Evolutionary conservation across 2,113 vertebrate genomes (phyloP).

Genomic region (Acrocephalus kingi): DNA sequence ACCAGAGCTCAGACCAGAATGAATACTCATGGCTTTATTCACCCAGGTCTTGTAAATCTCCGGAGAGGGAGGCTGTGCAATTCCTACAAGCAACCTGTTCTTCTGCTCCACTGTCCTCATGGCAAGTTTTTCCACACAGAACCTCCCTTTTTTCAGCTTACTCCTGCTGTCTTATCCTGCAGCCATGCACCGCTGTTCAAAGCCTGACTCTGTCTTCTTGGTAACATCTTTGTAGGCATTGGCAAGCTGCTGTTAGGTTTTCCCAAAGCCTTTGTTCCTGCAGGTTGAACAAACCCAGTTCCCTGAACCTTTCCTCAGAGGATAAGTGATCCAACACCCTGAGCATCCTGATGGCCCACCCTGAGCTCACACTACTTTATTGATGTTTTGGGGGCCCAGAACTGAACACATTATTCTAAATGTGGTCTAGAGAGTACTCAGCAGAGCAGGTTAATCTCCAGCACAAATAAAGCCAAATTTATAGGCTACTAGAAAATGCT

Average conservation of each 20-base stretch:
- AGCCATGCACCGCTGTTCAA: not conserved
- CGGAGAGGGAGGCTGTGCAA: not conserved
- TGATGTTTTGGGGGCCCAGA: not conserved
- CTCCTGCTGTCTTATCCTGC: not conserved
- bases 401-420: not conserved
- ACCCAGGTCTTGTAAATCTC: not conserved
- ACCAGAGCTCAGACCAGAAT: not conserved
- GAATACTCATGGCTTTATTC: not conserved
- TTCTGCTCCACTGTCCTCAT: not conserved
- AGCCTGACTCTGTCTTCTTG: not conserved
- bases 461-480: not conserved
- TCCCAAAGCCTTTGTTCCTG: not conserved
- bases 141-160: not conserved
- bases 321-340: not conserved
- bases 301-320: not conserved
- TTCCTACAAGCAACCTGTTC: not conserved
- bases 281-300: not conserved
- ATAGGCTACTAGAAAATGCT: not conserved
- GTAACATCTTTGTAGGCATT: not conserved
- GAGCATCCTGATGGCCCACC: not conserved
- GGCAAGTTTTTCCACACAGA: not conserved
- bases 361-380: not conserved
- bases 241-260: not conserved
- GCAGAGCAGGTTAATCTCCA: not conserved
- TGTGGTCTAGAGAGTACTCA: not conserved